Conservation (phyloP, 2,113 vertebrate genomes). For the Tragelaphus strepsiceros region DNA sequence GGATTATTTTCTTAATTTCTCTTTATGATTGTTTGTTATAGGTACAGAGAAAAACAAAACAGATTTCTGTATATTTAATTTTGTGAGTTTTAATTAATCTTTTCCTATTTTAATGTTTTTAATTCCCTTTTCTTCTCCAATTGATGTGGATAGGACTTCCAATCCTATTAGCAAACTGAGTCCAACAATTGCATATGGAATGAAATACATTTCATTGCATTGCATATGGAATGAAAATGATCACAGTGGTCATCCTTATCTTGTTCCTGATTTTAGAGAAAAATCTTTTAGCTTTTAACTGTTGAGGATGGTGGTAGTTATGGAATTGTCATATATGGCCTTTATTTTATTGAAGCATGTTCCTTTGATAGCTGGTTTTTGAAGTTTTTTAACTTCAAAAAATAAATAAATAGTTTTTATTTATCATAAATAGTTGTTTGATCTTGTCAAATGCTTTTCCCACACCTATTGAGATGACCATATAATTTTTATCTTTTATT, state of each 20-base stretch:
- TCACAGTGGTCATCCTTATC: not conserved
- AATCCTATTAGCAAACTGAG: not conserved
- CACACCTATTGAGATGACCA: too few relatives aligned
- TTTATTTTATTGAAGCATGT: not conserved
- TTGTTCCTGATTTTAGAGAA: not conserved
- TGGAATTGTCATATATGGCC: not conserved
- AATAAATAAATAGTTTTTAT: too few relatives aligned
- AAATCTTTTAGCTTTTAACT: not conserved
- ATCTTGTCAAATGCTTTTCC: too few relatives aligned
- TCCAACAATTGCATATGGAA: not conserved
- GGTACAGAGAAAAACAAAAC: too few relatives aligned
- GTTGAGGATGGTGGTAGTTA: not conserved
- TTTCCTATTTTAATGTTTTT: not conserved
- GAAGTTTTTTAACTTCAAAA: not conserved
- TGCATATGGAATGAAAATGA: not conserved
- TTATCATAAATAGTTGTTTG: too few relatives aligned
- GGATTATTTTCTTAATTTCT: not conserved
- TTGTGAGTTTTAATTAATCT: too few relatives aligned
- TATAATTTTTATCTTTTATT: too few relatives aligned
- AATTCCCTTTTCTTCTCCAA: not conserved
- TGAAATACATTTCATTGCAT: not conserved
- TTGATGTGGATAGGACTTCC: not conserved
- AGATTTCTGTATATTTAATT: too few relatives aligned
- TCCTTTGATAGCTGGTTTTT: not conserved
- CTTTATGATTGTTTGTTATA: not conserved